Percentiles rank a stretch among this genome's conserved stretches.
phyloP scores from a whole-genome alignment of 2,888 invertebrate species.

The Antitype chi region DNA sequence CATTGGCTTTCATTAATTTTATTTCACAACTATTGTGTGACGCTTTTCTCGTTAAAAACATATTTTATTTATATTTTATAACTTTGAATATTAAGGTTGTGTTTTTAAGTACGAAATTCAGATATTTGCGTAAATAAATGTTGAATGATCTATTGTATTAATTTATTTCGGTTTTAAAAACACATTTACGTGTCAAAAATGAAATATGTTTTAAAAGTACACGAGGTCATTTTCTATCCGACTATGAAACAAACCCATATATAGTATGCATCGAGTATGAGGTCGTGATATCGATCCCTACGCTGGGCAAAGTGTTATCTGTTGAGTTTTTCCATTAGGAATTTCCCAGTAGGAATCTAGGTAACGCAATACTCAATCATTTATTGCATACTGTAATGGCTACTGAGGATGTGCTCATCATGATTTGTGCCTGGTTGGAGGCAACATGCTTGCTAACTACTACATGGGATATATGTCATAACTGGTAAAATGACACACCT shows the following conservation, averaged over 20 bases:
- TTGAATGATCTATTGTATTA: too few species aligned
- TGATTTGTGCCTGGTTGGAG: not conserved
- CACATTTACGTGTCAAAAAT: not conserved
- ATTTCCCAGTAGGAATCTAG: not conserved
- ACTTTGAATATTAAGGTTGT: not conserved
- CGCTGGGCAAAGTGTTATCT: not conserved
- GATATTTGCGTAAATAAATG: too few species aligned
- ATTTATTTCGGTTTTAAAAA: not conserved
- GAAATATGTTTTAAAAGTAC: too few species aligned
- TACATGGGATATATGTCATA: too few species aligned
- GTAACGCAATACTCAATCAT: too few species aligned
- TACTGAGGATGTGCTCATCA: not conserved
- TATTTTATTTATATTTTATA: not conserved
- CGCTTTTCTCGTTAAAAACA: not conserved
- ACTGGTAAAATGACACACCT: not conserved
- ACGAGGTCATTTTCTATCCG: too few species aligned
- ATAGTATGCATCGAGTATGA: not conserved
- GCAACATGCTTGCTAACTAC: not conserved
- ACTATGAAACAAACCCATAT: too few species aligned
- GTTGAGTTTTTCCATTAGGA: too few species aligned
- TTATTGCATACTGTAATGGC: too few species aligned
- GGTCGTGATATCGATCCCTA: too few species aligned
- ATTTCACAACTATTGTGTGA: constrained; percentile 23
- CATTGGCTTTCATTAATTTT: constrained; percentile 21
- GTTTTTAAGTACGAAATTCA: too few species aligned